Evolutionary conservation across 2,113 vertebrate species (phyloP), one percentile per base, ranked within the genome.

Genomic region (Balaeniceps rex): DNA sequence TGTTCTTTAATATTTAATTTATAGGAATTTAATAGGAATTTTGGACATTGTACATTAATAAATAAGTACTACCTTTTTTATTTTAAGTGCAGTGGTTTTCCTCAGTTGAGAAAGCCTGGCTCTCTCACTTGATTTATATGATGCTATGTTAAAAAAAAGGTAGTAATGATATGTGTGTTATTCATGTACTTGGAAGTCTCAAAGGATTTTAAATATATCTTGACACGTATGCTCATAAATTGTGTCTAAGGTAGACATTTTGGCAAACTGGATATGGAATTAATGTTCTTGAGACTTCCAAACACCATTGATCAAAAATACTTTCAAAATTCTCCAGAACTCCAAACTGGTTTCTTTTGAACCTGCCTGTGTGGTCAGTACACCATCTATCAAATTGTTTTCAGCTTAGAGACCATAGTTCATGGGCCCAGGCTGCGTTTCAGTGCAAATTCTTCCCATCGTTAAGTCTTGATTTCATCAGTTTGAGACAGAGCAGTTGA

Each of bases 61-160:
- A 97, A 75, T 87, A 94, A 91, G 81, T 89, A 49, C 79, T 95
- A 93, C 93, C 69, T 96, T 88, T 94, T 87, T 96, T 96, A 89
- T 96, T 97, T 88, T 96, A 96, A 96, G 52, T 88, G 63, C 69
- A 90, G 87, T 90, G 92, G 82, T 96, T 97, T 97, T 93, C 95
- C 91, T 96, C 71, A 83, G 66, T 40, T 95, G 80, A 94, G 93
- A 87, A 88, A 93, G 21, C 57, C 82, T 91, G 83, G 85, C 10
- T 5, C 55, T 83, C 40, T 94, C 19, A 28, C 61, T 94, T 96
- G 93, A 97, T 97, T 97, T 96, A 96, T 97, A 57, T 38, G 58
- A 95, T 96, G 84, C 24, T 78, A 70, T 83, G 87, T 88, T 93
- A 90, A 93, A 87, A 91, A 44, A 94, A 97, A 88, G 68, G 79